Percentiles rank a stretch among this genome's conserved stretches.
phyloP scores from a whole-genome alignment of 1,140 invertebrate genomes.

The Macrotrachela quadricornifera region DNA sequence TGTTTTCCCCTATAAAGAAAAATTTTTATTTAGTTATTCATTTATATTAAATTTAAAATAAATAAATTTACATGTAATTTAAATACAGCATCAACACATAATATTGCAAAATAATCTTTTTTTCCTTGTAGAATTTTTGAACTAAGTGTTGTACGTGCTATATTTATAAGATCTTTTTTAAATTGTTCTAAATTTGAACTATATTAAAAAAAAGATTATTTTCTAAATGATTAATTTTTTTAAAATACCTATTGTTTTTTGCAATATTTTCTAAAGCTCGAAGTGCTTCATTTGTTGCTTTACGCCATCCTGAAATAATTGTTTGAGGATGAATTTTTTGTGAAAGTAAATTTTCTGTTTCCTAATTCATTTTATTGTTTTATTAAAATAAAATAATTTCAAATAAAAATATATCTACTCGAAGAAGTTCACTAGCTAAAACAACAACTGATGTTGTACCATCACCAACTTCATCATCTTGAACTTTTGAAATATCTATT shows the following conservation, averaged over 20 bases:
- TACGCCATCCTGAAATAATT: constrained; percentile 80
- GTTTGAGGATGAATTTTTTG: constrained; percentile 95
- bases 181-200: constrained; percentile 47
- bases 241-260: constrained; percentile 41
- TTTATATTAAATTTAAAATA: no score
- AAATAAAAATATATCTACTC: constrained; percentile 19
- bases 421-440: constrained; percentile 73
- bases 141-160: constrained; percentile 84
- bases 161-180: constrained; percentile 72
- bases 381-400: background rate
- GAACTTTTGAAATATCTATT: constrained; percentile 80
- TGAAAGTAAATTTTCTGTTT: constrained; percentile 77
- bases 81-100: constrained; percentile 81
- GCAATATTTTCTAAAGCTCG: constrained; percentile 54
- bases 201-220: no score
- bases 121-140: constrained; percentile 95
- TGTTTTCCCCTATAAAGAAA: constrained; percentile 27
- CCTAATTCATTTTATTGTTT: constrained; percentile 24
- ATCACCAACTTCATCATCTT: constrained; percentile 98
- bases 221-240: no score
- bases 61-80: constrained; percentile 46
- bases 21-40: background rate
- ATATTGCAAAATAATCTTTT: constrained; percentile 80
- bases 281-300: constrained; percentile 56
- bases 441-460: constrained; percentile 97